A percentile compares a stretch with the other conserved stretches of the same genome.
Evolutionary conservation across 2,113 vertebrate species (phyloP).

Genomic region (Apus apus): DNA sequence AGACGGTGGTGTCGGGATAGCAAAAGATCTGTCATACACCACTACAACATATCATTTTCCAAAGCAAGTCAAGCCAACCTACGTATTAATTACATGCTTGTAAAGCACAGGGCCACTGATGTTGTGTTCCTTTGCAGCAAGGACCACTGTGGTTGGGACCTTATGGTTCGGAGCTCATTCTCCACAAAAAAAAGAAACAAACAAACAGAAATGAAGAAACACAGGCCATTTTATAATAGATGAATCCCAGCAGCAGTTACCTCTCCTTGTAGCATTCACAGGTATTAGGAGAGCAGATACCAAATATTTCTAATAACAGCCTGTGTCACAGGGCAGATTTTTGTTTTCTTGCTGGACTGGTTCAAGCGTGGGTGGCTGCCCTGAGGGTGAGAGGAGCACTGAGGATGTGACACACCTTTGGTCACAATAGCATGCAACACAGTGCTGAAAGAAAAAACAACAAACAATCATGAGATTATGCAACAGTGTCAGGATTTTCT

Average conservation of each 20-base stretch:
- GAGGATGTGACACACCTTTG: background rate
- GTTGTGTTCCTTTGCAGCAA: background rate
- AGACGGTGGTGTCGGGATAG: background rate
- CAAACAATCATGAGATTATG: background rate
- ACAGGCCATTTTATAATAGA: background rate
- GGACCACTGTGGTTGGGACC: background rate
- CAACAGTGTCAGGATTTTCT: background rate
- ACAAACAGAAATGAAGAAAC: background rate
- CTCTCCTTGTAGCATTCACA: background rate
- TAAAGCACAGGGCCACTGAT: rapidly evolving
- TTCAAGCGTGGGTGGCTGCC: background rate
- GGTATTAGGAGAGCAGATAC: background rate
- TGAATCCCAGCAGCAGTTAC: background rate
- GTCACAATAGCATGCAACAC: background rate
- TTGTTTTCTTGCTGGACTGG: background rate
- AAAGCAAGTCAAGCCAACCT: background rate
- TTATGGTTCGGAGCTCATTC: rapidly evolving
- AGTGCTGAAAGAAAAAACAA: background rate
- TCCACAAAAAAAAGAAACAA: background rate
- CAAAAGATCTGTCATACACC: background rate
- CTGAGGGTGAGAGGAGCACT: background rate
- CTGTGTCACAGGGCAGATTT: background rate
- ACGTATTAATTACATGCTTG: no score
- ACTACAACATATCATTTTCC: rapidly evolving
- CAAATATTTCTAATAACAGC: background rate